These are phyloP conservation scores for Alcis repandata DNA, from an alignment of 2,888 invertebrate genomes.

Conservation along the genomic window DNA sequence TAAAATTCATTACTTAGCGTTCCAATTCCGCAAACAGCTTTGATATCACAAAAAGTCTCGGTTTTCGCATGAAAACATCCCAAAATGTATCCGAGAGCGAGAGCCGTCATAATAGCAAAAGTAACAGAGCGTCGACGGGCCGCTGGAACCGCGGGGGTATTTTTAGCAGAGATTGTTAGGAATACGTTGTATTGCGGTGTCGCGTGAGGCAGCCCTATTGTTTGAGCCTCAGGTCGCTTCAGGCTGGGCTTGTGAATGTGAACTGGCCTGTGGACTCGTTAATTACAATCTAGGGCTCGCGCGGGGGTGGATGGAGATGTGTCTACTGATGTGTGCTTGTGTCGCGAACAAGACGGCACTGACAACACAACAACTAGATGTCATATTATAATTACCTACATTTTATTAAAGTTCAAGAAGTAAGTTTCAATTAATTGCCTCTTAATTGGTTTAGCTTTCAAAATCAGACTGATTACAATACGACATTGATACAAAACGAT, in stretches of 20 bases:
- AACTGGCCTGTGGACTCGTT: conserved; percentile 27
- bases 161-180: conserved; percentile 34
- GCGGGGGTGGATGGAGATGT: conserved; percentile 23
- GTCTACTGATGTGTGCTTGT: conserved; percentile 13
- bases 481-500: too few relatives aligned
- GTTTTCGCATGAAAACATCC: conserved; percentile 38
- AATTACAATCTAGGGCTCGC: conserved; percentile 28
- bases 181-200: conserved; percentile 10
- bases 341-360: background rate
- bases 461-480: too few relatives aligned
- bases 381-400: background rate
- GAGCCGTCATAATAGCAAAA: conserved; percentile 31
- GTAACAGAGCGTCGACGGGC: conserved; percentile 30
- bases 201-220: conserved; percentile 29
- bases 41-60: conserved; percentile 41
- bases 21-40: conserved; percentile 40
- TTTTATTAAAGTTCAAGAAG: background rate
- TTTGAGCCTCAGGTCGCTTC: conserved; percentile 23
- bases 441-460: too few relatives aligned
- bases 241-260: conserved; percentile 22
- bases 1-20: conserved; percentile 43
- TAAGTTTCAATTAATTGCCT: too few relatives aligned
- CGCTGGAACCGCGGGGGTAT: conserved; percentile 24
- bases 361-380: background rate
- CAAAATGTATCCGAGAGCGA: conserved; percentile 33